Conservation (phyloP, 2,888 invertebrate species). For the Neuroscelio doddi region DNA sequence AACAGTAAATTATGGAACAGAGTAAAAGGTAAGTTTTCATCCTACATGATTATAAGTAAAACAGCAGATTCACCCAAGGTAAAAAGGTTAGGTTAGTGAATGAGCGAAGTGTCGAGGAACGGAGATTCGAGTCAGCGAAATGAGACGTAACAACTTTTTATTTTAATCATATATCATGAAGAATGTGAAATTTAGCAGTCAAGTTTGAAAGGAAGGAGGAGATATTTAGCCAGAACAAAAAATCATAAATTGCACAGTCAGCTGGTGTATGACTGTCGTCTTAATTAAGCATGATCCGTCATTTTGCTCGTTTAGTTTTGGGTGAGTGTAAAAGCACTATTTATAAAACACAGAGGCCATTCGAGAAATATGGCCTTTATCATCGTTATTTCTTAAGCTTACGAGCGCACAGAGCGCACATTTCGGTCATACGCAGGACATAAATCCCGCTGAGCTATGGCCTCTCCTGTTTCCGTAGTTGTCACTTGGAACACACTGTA, state of each 20-base stretch:
- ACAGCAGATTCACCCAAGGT: too few relatives aligned
- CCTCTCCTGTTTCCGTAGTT: slow-evolving; percentile 45
- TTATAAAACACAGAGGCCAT: slow-evolving; percentile 27
- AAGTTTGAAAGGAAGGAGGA: too few relatives aligned
- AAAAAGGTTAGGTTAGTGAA: too few relatives aligned
- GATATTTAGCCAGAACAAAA: too few relatives aligned
- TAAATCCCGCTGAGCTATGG: slow-evolving; percentile 44
- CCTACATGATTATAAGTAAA: too few relatives aligned
- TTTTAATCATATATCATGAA: too few relatives aligned
- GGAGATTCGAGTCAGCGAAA: too few relatives aligned
- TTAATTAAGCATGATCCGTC: slow-evolving; percentile 2
- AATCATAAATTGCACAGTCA: not conserved
- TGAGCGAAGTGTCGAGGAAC: too few relatives aligned
- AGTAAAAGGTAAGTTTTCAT: too few relatives aligned
- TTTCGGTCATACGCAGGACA: slow-evolving; percentile 48
- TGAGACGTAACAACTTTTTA: too few relatives aligned
- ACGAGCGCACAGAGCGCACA: slow-evolving; percentile 28
- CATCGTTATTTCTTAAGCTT: slow-evolving; percentile 40
- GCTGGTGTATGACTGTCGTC: not conserved
- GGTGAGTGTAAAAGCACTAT: slow-evolving; percentile 1
- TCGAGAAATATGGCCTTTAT: slow-evolving; percentile 42
- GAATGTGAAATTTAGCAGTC: too few relatives aligned
- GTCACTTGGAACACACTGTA: slow-evolving; percentile 44
- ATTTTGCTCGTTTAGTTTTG: not conserved
- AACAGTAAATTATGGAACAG: too few relatives aligned